Base-by-base conservation (phyloP, 2,888 invertebrate species). In the Torymus tubicola region DNA sequence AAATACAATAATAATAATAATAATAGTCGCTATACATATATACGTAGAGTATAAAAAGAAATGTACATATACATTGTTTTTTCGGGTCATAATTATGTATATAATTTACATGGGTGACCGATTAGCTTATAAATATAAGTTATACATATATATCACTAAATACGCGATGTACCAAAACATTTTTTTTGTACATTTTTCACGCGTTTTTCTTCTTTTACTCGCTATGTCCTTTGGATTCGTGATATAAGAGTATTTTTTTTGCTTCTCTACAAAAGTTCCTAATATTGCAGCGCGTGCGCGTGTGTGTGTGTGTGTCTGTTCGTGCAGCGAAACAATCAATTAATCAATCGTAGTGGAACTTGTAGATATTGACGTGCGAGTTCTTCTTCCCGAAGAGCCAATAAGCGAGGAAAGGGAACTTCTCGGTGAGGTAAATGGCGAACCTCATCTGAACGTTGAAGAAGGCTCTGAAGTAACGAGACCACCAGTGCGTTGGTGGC, bases 321-420 rank as follows among this genome's bases (percentile, higher is more conserved):
- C n/a, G 21, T 63, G 11, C 10, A 52, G 5, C 11, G 18, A 50
- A 4, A 31, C 57, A 0, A 21, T 1, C 50, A 21, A 50, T 13
- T 24, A 57, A 63, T 82, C 71, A 87, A 57, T 88, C 85, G 18
- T 84, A 84, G 82, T 87, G 85, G 72, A 85, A 83, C 69, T 87
- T 87, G 81, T 88, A 89, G 70, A 94, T 93, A 72, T 94, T 91
- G 0, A 95, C 93, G 70, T 93, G 91, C 0, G 95, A 93, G n/a
- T 92, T 89, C 81, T 91, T 92, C 3, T 93, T 87, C 5, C 96
- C 96, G 87, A 93, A 95, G 58, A 91, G 92, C 86, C 93, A 93
- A 89, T 94, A 94, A 0, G 95, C 95, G 63, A 96, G 85, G 84
- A 94, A 94, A 0, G 96, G 96, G 86, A 93, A 94, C 74, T 94